Evolutionary conservation across 1,140 invertebrate species (phyloP).

Genomic region (Sitophilus oryzae): DNA sequence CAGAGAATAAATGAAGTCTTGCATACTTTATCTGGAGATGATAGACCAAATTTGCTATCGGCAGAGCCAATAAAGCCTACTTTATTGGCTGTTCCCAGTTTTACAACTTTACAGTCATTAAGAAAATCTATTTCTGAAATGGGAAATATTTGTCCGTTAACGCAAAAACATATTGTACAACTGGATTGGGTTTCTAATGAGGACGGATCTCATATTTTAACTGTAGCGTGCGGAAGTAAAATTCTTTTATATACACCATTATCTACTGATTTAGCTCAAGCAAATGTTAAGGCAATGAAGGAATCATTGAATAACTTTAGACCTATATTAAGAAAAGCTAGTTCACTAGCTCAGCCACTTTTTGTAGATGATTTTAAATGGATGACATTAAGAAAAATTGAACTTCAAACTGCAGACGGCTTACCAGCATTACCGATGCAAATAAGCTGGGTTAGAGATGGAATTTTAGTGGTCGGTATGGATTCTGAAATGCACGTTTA

Average conservation of each 20-base stretch:
- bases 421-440: conserved; percentile 95
- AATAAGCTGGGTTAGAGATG: conserved; percentile 96
- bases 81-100: conserved; percentile 82
- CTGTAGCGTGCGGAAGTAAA: conserved; percentile 92
- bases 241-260: conserved; percentile 79
- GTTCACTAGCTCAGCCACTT: conserved; percentile 74
- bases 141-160: conserved; percentile 81
- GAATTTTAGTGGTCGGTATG: conserved; percentile 97
- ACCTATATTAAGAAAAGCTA: conserved; percentile 79
- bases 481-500: conserved; percentile 99
- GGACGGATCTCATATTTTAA: conserved; percentile 96
- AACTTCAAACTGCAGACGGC: conserved; percentile 90
- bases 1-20: conserved; percentile 67
- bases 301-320: conserved; percentile 53
- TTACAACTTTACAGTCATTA: conserved; percentile 85
- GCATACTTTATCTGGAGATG: conserved; percentile 54
- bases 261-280: conserved; percentile 83
- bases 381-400: conserved; percentile 92
- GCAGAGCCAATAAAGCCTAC: conserved; percentile 65
- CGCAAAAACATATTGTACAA: conserved; percentile 84
- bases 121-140: conserved; percentile 85
- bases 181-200: conserved; percentile 99
- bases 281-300: conserved; percentile 71
- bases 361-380: conserved; percentile 86
- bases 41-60: conserved; percentile 49